These are phyloP conservation scores for Neopipo cinnamomea DNA, from an alignment of 2,113 vertebrate genomes.

Conservation along the genomic window DNA sequence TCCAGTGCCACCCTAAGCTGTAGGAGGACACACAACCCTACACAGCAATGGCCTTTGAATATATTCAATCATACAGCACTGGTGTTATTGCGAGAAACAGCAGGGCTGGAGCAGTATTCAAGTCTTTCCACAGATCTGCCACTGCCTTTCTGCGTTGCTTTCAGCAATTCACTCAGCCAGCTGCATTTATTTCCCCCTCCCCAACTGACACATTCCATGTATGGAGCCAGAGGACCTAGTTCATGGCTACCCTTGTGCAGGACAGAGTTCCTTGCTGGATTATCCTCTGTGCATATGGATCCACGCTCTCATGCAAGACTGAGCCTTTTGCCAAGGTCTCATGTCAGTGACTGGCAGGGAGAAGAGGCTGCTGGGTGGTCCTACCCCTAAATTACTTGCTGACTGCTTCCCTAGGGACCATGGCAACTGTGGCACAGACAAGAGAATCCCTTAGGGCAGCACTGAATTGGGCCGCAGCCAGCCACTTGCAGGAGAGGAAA, in stretches of 20 bases:
- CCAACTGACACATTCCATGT: fast-evolving
- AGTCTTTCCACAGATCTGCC: neutral
- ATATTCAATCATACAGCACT: neutral
- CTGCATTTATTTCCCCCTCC: neutral
- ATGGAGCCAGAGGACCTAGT: neutral
- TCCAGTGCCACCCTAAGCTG: neutral
- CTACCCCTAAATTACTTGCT: slow-evolving; percentile 14
- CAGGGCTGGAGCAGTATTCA: neutral
- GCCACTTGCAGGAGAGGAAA: neutral
- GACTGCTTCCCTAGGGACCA: slow-evolving; percentile 12
- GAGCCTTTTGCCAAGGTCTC: neutral
- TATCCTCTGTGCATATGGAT: neutral
- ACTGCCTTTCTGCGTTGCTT: neutral
- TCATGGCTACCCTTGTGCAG: neutral
- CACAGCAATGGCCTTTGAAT: neutral
- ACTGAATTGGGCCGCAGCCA: neutral
- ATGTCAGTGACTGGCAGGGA: neutral
- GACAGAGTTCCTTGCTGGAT: neutral
- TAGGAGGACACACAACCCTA: neutral
- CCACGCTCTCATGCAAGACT: fast-evolving
- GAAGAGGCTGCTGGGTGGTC: slow-evolving; percentile 36
- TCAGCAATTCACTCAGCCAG: neutral
- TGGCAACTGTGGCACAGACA: neutral
- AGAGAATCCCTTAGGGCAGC: neutral
- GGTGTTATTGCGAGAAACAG: neutral